Evolutionary conservation across 2,888 invertebrate genomes (phyloP).

Genomic region (Gonocerus acuteangulatus): DNA sequence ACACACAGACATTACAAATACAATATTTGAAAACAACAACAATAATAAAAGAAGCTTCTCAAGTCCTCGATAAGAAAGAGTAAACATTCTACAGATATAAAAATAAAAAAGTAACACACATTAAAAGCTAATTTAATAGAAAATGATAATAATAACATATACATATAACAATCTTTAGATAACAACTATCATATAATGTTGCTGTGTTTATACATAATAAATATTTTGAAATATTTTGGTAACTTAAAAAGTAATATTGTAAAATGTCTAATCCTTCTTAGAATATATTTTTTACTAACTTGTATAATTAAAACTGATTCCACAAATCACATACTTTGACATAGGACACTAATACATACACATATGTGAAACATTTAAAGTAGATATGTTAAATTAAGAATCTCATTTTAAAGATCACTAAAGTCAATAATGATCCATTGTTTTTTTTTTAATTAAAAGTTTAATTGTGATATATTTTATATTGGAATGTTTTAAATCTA

Average conservation of each 20-base stretch:
- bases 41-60: background rate
- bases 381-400: slow-evolving; percentile 23
- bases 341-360: slow-evolving; percentile 12
- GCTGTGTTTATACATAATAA: slow-evolving; percentile 20
- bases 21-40: background rate
- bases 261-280: slow-evolving; percentile 26
- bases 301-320: slow-evolving; percentile 12
- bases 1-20: slow-evolving; percentile 9
- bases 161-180: slow-evolving; percentile 12
- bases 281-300: background rate
- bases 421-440: background rate
- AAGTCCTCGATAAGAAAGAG: slow-evolving; percentile 16
- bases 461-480: too few species aligned
- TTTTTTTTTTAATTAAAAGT: too few species aligned
- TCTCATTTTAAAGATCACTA: slow-evolving; percentile 6
- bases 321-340: slow-evolving; percentile 18
- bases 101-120: slow-evolving; percentile 11
- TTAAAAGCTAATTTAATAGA: background rate
- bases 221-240: slow-evolving; percentile 23
- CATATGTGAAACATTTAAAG: slow-evolving; percentile 18
- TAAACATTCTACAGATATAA: slow-evolving; percentile 19
- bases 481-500: background rate
- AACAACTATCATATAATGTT: slow-evolving; percentile 6
- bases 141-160: slow-evolving; percentile 15
- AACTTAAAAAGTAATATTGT: slow-evolving; percentile 19